phyloP scores from a whole-genome alignment of 2,113 vertebrate genomes.

The Mola mola region DNA sequence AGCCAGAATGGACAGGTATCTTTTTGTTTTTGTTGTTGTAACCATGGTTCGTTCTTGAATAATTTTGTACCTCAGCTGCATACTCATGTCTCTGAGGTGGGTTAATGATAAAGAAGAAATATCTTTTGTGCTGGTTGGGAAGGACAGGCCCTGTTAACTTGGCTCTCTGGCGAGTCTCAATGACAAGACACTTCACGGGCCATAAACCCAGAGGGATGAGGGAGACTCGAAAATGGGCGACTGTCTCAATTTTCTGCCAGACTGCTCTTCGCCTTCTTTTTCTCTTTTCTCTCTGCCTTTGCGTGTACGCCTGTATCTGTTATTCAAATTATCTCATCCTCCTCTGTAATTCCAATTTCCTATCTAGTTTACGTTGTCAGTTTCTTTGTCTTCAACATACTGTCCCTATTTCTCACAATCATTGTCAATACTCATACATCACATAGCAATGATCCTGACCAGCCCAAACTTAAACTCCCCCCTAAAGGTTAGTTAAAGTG shows the following conservation, averaged over 20 bases:
- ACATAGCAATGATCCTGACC: slow-evolving; percentile 22
- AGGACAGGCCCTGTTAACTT: slow-evolving; percentile 79
- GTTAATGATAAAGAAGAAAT: slow-evolving; percentile 73
- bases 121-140: slow-evolving; percentile 51
- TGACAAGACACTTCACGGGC: slow-evolving; percentile 79
- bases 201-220: slow-evolving; percentile 80
- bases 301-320: slow-evolving; percentile 19
- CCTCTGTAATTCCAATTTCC: slow-evolving; percentile 38
- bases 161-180: slow-evolving; percentile 72
- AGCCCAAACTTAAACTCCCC: slow-evolving; percentile 25
- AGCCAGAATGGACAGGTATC: too few species aligned
- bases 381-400: background rate
- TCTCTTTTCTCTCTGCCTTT: slow-evolving; percentile 30
- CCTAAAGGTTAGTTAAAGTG: slow-evolving; percentile 36
- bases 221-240: slow-evolving; percentile 74
- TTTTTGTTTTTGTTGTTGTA: background rate
- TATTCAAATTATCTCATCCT: slow-evolving; percentile 46
- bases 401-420: background rate
- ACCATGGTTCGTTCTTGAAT: slow-evolving; percentile 1
- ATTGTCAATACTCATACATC: background rate
- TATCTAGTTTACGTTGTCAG: background rate
- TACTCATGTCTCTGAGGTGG: slow-evolving; percentile 40
- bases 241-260: slow-evolving; percentile 82
- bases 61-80: slow-evolving; percentile 23
- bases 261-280: slow-evolving; percentile 59